phyloP scores from a whole-genome alignment of 2,113 vertebrate species.

The Parus major region DNA sequence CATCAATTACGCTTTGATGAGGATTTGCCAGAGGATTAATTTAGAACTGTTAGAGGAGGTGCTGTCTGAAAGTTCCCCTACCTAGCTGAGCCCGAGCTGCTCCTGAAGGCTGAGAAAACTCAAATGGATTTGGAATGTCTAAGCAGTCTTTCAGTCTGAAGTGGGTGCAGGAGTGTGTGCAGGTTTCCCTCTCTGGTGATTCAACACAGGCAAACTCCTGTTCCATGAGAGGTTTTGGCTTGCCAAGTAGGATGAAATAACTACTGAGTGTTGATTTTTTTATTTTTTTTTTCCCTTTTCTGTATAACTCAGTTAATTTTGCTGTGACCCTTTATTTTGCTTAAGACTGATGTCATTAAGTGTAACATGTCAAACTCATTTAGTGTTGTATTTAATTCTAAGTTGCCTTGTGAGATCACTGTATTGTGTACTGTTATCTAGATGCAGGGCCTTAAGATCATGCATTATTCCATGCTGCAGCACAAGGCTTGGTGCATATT shows the following conservation, averaged over 20 bases:
- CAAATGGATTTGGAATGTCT: neutral
- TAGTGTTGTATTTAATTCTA: neutral
- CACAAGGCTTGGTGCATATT: neutral
- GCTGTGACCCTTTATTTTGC: neutral
- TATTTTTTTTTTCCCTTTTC: neutral
- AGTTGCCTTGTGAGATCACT: neutral
- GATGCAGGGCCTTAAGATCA: neutral
- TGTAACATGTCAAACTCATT: neutral
- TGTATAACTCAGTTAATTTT: neutral
- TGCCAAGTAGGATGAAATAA: neutral
- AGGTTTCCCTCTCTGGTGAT: neutral
- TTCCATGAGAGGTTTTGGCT: neutral
- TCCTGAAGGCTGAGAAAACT: neutral
- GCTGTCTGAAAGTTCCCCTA: neutral
- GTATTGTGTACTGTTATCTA: neutral
- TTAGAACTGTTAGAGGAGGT: neutral
- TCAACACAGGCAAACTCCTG: neutral
- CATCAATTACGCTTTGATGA: neutral
- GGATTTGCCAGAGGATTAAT: conserved; percentile 3
- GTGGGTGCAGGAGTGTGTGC: neutral
- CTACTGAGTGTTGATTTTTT: neutral
- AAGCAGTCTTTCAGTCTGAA: neutral
- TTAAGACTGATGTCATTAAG: neutral
- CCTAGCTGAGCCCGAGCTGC: neutral
- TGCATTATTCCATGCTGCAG: neutral